phyloP scores from a whole-genome alignment of 2,888 invertebrate genomes.

The Cryptocephalus primarius region DNA sequence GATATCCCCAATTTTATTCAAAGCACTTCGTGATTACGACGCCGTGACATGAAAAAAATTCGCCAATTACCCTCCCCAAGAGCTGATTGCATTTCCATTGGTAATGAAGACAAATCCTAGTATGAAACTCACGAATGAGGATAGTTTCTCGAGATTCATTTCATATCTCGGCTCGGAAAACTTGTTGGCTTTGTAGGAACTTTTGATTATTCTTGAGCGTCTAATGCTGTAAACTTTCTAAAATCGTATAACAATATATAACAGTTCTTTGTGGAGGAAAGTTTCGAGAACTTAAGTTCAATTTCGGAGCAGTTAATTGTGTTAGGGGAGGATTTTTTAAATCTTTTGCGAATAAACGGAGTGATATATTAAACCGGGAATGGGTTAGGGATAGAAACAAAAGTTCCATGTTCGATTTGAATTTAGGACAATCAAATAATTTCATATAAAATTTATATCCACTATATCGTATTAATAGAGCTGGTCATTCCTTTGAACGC shows the following conservation, averaged over 20 bases:
- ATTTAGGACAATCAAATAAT: too few relatives aligned
- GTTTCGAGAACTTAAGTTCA: not conserved
- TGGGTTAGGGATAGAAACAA: too few relatives aligned
- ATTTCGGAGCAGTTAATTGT: constrained; percentile 2
- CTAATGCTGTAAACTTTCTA: not conserved
- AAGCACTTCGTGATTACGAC: constrained; percentile 16
- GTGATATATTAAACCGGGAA: too few relatives aligned
- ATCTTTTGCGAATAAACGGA: too few relatives aligned
- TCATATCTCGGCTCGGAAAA: constrained; percentile 18
- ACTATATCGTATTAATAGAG: too few relatives aligned
- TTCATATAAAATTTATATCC: too few relatives aligned
- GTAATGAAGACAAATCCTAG: constrained; percentile 28
- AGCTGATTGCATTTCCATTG: constrained; percentile 28
- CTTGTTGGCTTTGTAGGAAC: constrained; percentile 18
- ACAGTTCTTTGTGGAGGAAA: not conserved
- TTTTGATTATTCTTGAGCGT: not conserved
- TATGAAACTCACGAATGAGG: constrained; percentile 19
- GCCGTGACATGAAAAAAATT: constrained; percentile 16
- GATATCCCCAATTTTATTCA: constrained; percentile 5
- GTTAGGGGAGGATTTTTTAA: too few relatives aligned
- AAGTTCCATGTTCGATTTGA: too few relatives aligned
- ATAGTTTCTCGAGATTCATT: constrained; percentile 24
- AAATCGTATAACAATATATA: not conserved
- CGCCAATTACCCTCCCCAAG: constrained; percentile 23
- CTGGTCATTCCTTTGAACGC: too few relatives aligned